A percentile compares a stretch with the other conserved stretches of the same genome.
Conservation (phyloP, 1,140 invertebrate species). For the Dendrolimus kikuchii region DNA sequence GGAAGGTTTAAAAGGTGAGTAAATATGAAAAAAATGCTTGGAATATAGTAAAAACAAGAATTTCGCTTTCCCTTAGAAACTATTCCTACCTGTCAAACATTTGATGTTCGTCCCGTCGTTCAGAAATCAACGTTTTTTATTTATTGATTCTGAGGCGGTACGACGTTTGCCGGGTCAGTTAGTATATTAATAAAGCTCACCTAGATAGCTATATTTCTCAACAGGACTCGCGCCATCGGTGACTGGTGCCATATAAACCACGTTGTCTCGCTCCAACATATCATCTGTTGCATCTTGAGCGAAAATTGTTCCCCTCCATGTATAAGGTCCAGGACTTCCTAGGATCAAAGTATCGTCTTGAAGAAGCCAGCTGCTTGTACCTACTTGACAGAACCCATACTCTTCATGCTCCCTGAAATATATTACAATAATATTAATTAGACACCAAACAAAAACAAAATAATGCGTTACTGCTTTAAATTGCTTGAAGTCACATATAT, state of each 20-base stretch:
- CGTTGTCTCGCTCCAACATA: conserved; percentile 83
- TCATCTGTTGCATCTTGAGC: conserved; percentile 83
- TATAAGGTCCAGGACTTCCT: conserved; percentile 89
- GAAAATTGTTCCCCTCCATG: conserved; percentile 92
- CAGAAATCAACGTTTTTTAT: too few relatives aligned
- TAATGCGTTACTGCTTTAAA: too few relatives aligned
- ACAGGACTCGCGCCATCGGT: conserved; percentile 79
- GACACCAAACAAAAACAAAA: neutral
- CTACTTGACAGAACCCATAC: conserved; percentile 94
- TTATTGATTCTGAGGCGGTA: too few relatives aligned
- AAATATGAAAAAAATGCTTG: too few relatives aligned
- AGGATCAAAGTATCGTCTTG: conserved; percentile 86
- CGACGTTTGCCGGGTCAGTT: neutral
- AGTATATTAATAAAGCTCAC: conserved; percentile 53
- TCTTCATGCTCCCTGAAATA: conserved; percentile 84
- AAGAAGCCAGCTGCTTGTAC: conserved; percentile 86
- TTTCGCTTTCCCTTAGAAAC: too few relatives aligned
- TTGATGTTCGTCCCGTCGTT: too few relatives aligned
- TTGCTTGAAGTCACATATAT: too few relatives aligned
- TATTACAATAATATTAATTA: neutral
- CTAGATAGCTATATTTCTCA: conserved; percentile 92
- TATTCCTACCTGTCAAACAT: too few relatives aligned
- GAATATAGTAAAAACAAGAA: too few relatives aligned
- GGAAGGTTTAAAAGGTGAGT: too few relatives aligned
- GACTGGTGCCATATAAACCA: conserved; percentile 82